Evolutionary conservation across 1,140 invertebrate genomes (phyloP).

Genomic region (Liolophura sinensis): DNA sequence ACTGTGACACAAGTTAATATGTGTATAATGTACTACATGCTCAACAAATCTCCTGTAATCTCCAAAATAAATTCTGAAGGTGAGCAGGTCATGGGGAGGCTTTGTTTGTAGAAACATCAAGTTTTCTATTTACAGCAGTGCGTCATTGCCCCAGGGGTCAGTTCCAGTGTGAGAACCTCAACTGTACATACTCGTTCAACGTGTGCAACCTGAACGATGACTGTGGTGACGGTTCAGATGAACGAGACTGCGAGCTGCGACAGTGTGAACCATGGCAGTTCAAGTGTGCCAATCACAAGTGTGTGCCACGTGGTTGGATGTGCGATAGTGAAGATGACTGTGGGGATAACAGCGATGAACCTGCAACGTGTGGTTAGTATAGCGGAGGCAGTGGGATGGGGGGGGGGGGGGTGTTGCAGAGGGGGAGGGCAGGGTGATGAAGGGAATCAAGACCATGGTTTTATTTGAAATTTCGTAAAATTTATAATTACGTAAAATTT

Average conservation of each 20-base stretch:
- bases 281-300: slow-evolving; percentile 43
- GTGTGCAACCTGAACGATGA: slow-evolving; percentile 93
- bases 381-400: not conserved
- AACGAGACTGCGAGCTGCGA: slow-evolving; percentile 63
- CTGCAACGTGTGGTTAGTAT: slow-evolving; percentile 75
- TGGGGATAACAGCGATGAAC: slow-evolving; percentile 91
- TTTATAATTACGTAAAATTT: too few relatives aligned
- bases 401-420: too few relatives aligned
- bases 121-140: slow-evolving; percentile 33
- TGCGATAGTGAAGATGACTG: slow-evolving; percentile 79
- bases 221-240: slow-evolving; percentile 86
- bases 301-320: slow-evolving; percentile 42
- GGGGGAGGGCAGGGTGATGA: not conserved
- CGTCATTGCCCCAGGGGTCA: slow-evolving; percentile 75
- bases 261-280: slow-evolving; percentile 51
- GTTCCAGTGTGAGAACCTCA: slow-evolving; percentile 92
- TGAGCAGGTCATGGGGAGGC: too few relatives aligned
- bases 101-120: slow-evolving; percentile 59
- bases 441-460: too few relatives aligned
- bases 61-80: too few relatives aligned
- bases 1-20: too few relatives aligned
- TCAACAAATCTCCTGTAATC: too few relatives aligned
- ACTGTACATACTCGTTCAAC: slow-evolving; percentile 86
- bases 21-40: too few relatives aligned
- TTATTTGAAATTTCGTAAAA: too few relatives aligned